Conservation (phyloP, 2,113 vertebrate genomes). For the Otus sunia region DNA sequence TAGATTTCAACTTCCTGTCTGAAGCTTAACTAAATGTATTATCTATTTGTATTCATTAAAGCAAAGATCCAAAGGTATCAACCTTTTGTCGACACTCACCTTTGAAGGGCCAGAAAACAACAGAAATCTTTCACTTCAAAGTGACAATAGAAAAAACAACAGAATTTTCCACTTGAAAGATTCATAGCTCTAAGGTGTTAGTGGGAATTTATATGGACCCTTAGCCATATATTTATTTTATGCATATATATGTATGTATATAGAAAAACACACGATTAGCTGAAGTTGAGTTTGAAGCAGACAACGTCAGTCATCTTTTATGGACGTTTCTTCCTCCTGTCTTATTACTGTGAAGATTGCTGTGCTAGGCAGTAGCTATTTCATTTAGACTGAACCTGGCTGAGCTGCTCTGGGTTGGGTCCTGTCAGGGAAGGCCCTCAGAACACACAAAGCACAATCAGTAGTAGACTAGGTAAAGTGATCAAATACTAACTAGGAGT, state of each 20-base stretch:
- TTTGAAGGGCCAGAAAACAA: not conserved
- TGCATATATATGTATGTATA: not conserved
- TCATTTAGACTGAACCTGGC: not conserved
- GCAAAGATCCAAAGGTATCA: not conserved
- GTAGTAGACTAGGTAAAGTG: not conserved
- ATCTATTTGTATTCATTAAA: not conserved
- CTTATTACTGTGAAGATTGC: not conserved
- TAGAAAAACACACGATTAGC: not conserved
- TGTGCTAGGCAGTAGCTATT: not conserved
- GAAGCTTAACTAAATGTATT: not conserved
- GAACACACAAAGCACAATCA: not conserved
- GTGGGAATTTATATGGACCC: not conserved
- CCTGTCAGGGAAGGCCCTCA: not conserved
- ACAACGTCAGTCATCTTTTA: not conserved
- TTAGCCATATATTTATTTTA: not conserved
- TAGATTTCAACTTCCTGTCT: not conserved
- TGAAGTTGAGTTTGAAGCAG: not conserved
- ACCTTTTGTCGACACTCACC: not conserved
- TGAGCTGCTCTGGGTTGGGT: not conserved
- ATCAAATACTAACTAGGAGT: not conserved
- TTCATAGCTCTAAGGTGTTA: not conserved
- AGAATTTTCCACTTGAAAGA: not conserved
- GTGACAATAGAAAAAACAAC: not conserved
- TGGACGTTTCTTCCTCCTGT: not conserved
- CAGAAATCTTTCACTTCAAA: not conserved